Conservation (phyloP, 2,113 vertebrate genomes). For the Phyllostomus discolor region DNA sequence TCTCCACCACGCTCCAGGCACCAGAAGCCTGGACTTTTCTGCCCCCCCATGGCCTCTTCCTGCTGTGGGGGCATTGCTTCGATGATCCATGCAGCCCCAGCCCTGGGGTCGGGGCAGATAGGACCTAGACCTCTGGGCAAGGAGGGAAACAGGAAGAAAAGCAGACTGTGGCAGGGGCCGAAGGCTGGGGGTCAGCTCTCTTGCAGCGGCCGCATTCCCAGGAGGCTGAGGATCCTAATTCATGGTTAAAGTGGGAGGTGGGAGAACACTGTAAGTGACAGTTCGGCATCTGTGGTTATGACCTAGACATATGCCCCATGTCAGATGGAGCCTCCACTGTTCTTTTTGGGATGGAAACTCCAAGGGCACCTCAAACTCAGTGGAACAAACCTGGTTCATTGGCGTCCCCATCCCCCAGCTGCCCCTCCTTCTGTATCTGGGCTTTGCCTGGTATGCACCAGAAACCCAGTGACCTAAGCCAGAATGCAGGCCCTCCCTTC, state of each 20-base stretch:
- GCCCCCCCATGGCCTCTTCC: fast-evolving
- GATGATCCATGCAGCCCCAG: neutral
- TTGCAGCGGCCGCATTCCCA: fast-evolving
- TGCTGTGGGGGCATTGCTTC: too few species aligned
- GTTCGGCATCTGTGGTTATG: too few species aligned
- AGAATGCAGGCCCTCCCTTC: neutral
- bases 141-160: neutral
- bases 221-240: neutral
- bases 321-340: neutral
- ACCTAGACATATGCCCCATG: neutral
- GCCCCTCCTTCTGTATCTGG: neutral
- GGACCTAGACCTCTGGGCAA: neutral
- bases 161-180: fast-evolving
- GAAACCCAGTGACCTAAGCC: neutral
- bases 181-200: neutral
- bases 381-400: neutral
- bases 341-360: neutral
- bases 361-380: neutral
- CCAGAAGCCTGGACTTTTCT: neutral
- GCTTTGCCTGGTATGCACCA: neutral
- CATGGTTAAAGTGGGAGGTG: too few species aligned
- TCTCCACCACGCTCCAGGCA: neutral
- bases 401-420: too few species aligned
- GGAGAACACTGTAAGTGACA: neutral
- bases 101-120: fast-evolving